These are phyloP conservation scores for Apis laboriosa DNA, from an alignment of 1,140 invertebrate species.

Conservation along the genomic window DNA sequence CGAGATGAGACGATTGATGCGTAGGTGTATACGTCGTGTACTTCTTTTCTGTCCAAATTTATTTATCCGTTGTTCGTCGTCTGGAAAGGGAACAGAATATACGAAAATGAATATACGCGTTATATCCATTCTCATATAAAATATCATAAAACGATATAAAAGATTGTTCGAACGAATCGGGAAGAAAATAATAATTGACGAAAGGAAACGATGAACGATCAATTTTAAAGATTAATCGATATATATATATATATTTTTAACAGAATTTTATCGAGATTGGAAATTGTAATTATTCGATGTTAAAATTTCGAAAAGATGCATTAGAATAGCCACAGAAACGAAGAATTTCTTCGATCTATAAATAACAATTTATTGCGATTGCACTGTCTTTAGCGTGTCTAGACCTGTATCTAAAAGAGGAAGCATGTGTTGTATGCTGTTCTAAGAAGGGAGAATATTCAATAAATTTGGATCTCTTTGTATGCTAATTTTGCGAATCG, in stretches of 20 bases:
- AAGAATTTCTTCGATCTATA: slow-evolving; percentile 25
- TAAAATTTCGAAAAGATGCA: not conserved
- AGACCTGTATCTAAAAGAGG: slow-evolving; percentile 34
- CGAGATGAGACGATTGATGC: not conserved
- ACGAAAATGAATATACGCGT: no score
- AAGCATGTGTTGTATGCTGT: not conserved
- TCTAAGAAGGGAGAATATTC: slow-evolving; percentile 17
- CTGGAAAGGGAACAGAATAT: no score
- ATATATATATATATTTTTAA: not conserved
- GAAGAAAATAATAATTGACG: no score
- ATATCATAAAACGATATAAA: no score
- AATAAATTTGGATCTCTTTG: slow-evolving; percentile 45
- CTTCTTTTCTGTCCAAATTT: not conserved
- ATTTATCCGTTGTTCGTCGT: not conserved
- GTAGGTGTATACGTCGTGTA: not conserved
- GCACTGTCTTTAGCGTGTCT: slow-evolving; percentile 26
- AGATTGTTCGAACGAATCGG: no score
- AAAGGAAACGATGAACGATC: no score
- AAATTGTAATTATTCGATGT: not conserved
- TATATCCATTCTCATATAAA: no score
- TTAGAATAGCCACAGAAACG: not conserved
- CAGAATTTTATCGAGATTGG: not conserved
- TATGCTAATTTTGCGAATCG: slow-evolving; percentile 28
- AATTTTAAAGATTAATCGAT: not conserved
- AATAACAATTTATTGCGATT: slow-evolving; percentile 45